Conservation (phyloP, 1,140 invertebrate species). For the Hesperophylax magnus region DNA sequence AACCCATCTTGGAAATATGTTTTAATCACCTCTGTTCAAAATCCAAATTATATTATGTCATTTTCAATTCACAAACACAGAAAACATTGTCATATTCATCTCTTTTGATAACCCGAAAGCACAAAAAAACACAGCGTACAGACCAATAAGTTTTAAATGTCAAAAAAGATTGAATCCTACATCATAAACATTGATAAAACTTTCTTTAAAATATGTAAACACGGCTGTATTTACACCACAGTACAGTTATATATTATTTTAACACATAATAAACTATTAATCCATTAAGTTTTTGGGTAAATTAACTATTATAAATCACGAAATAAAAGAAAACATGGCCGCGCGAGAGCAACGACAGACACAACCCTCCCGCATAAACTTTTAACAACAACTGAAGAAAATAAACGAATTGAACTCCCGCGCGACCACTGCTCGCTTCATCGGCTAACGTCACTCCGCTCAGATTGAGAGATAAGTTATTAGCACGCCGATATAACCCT, state of each 20-base stretch:
- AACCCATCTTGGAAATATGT: conserved; percentile 42
- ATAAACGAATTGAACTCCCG: conserved; percentile 19
- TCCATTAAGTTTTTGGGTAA: background rate
- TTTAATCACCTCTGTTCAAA: no score
- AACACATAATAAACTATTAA: background rate
- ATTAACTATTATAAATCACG: conserved; percentile 17
- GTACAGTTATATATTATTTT: background rate
- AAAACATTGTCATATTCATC: background rate
- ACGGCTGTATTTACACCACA: background rate
- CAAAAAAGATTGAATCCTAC: background rate
- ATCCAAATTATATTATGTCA: conserved; percentile 19
- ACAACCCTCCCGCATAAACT: background rate
- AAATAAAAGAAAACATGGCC: conserved; percentile 19
- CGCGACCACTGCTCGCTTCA: conserved; percentile 49
- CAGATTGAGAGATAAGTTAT: conserved; percentile 1
- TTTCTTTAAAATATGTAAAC: background rate
- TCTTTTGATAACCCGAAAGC: background rate
- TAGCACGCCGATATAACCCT: background rate
- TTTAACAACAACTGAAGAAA: conserved; percentile 47
- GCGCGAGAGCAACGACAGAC: conserved; percentile 21
- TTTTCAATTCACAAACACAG: conserved; percentile 30
- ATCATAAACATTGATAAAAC: background rate
- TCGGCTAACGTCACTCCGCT: conserved; percentile 40
- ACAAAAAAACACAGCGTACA: background rate
- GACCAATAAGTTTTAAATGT: background rate